These are phyloP conservation scores for Cebus imitator DNA, from an alignment of 2,113 vertebrate species.

Conservation along the genomic window DNA sequence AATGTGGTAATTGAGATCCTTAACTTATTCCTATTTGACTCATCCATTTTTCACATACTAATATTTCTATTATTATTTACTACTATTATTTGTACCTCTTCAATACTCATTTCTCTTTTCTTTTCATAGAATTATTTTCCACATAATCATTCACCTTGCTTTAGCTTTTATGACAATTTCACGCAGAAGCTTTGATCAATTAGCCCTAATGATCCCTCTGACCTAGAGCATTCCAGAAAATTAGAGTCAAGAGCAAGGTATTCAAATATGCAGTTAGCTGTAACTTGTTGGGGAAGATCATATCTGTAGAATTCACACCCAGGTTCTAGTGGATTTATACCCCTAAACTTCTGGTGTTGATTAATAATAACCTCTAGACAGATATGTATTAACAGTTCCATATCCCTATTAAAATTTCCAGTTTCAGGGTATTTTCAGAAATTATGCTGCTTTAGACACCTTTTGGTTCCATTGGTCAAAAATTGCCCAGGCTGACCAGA, in stretches of 20 bases:
- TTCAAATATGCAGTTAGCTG: neutral
- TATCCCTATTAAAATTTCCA: neutral
- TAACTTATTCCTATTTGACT: neutral
- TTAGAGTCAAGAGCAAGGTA: neutral
- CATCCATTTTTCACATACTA: neutral
- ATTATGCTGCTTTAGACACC: neutral
- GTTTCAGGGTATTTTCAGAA: neutral
- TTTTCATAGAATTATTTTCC: neutral
- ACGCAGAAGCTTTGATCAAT: neutral
- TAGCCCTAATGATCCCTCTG: neutral
- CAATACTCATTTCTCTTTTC: neutral
- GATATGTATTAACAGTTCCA: neutral
- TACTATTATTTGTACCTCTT: neutral
- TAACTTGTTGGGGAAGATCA: neutral
- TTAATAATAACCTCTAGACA: neutral
- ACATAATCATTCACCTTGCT: neutral
- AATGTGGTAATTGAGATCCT: neutral
- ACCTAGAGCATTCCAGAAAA: neutral
- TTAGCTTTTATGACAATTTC: neutral
- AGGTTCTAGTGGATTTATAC: neutral
- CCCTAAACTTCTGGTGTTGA: neutral
- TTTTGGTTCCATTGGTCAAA: neutral
- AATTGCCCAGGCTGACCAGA: neutral
- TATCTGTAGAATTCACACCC: neutral
- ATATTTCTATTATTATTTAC: neutral